These are phyloP conservation scores for Labeo calbasu DNA, from an alignment of 2,797 vertebrate species.

Conservation along the genomic window DNA sequence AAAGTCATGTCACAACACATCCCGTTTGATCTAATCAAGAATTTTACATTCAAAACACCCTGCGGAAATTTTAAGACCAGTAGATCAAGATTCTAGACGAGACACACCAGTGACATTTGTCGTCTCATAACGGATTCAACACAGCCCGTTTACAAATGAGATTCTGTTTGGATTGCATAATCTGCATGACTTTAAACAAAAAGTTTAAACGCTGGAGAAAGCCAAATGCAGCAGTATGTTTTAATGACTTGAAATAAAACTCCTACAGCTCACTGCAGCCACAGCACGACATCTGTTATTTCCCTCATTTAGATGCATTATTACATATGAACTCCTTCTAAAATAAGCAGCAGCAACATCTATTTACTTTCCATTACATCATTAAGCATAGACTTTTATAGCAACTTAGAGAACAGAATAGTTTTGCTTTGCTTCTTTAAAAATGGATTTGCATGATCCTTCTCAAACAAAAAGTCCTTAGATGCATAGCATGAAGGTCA, in stretches of 20 bases:
- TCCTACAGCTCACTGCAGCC: constrained; percentile 3
- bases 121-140: neutral
- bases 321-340: neutral
- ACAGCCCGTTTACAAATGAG: constrained; percentile 1
- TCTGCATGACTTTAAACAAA: neutral
- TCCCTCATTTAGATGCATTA: constrained; percentile 18
- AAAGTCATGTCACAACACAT: constrained; percentile 27
- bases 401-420: neutral
- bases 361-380: neutral
- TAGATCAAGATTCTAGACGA: constrained; percentile 23
- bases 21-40: neutral
- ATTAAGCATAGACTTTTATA: constrained; percentile 10
- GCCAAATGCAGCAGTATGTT: neutral
- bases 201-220: neutral
- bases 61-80: constrained; percentile 2
- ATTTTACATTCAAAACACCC: constrained; percentile 28
- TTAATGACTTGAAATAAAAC: constrained; percentile 32
- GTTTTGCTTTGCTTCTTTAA: constrained; percentile 2
- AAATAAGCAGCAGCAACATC: neutral
- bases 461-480: neutral
- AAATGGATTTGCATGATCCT: neutral
- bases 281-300: constrained; percentile 3
- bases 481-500: neutral
- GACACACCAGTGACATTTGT: neutral
- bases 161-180: constrained; percentile 15